These are phyloP conservation scores for Bambusicola thoracicus DNA, from an alignment of 2,113 vertebrate species.

Conservation along the genomic window DNA sequence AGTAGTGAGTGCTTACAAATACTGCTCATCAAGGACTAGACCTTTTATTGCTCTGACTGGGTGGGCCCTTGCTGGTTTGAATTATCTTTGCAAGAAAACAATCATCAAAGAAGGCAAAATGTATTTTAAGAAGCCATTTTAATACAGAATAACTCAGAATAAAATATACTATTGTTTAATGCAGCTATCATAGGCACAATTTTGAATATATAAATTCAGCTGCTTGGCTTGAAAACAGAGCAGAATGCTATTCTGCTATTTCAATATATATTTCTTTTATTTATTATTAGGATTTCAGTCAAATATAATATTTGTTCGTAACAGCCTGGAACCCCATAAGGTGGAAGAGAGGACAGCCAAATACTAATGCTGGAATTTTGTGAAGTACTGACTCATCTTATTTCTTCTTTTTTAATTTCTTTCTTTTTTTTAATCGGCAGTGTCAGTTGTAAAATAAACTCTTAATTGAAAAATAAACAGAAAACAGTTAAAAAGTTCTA, in stretches of 20 bases:
- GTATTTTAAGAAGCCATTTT: conserved; percentile 56
- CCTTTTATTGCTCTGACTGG: conserved; percentile 1
- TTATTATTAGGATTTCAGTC: background rate
- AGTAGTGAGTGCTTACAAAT: conserved; percentile 69
- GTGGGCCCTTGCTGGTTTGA: conserved; percentile 52
- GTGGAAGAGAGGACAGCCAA: background rate
- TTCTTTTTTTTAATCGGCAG: background rate
- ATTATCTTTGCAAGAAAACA: conserved; percentile 58
- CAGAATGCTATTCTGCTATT: conserved; percentile 7
- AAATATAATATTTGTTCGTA: background rate
- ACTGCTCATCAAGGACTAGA: conserved; percentile 1
- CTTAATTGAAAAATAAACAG: background rate
- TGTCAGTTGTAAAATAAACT: background rate
- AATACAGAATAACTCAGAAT: conserved; percentile 18
- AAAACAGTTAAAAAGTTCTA: background rate
- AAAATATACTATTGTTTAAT: conserved; percentile 45
- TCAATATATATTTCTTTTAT: background rate
- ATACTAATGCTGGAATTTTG: background rate
- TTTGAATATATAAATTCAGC: conserved; percentile 21
- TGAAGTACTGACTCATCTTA: background rate
- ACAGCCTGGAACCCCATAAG: background rate
- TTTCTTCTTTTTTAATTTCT: background rate
- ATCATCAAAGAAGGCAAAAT: conserved; percentile 51
- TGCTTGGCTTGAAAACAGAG: conserved; percentile 35
- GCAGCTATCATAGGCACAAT: conserved; percentile 1